Evolutionary conservation across 2,113 vertebrate genomes (phyloP).

Genomic region (Gavia stellata): DNA sequence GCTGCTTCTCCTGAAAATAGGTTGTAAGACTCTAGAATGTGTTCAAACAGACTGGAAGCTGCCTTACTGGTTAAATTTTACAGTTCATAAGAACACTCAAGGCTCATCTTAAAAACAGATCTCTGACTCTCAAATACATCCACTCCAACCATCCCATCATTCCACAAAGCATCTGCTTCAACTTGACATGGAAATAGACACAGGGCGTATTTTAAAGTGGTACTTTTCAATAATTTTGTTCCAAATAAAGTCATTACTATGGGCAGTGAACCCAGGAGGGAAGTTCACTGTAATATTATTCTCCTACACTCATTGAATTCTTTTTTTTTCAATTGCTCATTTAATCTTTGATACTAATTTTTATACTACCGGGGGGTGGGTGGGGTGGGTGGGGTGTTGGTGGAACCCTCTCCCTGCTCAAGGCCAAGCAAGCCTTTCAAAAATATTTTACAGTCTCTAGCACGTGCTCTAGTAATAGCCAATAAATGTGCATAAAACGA

Average conservation of each 20-base stretch:
- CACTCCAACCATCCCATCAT: background rate
- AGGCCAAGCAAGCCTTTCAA: background rate
- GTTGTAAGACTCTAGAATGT: background rate
- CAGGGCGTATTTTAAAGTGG: background rate
- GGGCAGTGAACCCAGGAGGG: background rate
- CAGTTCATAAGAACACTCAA: background rate
- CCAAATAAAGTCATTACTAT: background rate
- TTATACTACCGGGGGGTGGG: background rate
- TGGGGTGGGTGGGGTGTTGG: fast-evolving
- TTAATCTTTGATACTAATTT: background rate
- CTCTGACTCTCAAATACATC: background rate
- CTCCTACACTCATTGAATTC: background rate
- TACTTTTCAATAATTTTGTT: background rate
- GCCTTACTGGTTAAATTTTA: background rate
- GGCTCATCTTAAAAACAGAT: background rate
- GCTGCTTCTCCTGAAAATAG: background rate
- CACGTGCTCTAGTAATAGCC: background rate
- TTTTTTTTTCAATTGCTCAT: background rate
- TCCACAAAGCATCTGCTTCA: background rate
- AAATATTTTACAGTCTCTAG: background rate
- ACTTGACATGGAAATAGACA: background rate
- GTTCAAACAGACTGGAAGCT: background rate
- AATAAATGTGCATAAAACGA: background rate
- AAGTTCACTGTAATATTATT: background rate
- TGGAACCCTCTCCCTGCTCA: background rate